Evolutionary conservation across 2,797 vertebrate genomes (phyloP).

Genomic region (Platyrinchus mystaceus): DNA sequence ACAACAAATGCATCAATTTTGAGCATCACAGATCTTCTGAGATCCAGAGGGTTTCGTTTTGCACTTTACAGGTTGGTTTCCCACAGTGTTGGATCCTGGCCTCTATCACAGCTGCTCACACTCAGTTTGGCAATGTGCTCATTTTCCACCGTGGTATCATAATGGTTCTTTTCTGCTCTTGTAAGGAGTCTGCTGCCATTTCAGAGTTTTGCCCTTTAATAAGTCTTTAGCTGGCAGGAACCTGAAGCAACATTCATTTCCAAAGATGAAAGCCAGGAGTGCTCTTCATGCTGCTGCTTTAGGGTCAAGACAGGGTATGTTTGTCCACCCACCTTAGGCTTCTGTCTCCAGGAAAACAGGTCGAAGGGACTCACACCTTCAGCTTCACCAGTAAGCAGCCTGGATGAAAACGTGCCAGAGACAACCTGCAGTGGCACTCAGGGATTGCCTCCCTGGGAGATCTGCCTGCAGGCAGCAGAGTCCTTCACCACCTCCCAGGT

Average conservation of each 20-base stretch:
- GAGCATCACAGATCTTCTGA: background rate
- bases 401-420: background rate
- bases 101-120: constrained; percentile 3
- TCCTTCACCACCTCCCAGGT: background rate
- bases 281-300: background rate
- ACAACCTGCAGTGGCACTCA: background rate
- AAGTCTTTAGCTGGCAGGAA: background rate
- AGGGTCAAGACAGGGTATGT: background rate
- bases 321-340: background rate
- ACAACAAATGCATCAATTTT: background rate
- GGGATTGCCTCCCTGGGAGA: background rate
- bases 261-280: background rate
- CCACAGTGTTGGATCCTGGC: background rate
- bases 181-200: background rate
- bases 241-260: background rate
- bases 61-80: background rate
- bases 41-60: background rate
- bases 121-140: background rate
- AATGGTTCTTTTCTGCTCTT: background rate
- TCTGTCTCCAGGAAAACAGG: background rate
- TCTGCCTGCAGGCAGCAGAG: background rate
- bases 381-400: background rate
- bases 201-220: background rate
- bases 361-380: background rate
- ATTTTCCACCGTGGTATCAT: background rate